phyloP scores from a whole-genome alignment of 2,797 vertebrate genomes.

The Acipenser oxyrinchus region DNA sequence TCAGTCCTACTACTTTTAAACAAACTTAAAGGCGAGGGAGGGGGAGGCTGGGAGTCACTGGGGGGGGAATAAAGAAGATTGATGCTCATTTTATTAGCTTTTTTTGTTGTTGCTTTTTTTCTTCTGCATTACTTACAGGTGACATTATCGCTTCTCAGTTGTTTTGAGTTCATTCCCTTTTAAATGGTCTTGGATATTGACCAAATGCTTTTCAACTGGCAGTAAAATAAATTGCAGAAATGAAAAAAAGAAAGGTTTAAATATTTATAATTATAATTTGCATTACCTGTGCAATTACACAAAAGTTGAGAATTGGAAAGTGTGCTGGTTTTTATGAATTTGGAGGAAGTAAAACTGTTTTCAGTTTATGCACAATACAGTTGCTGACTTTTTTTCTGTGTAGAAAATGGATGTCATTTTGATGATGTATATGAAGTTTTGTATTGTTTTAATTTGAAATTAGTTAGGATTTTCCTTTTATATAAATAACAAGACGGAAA shows the following conservation, averaged over 20 bases:
- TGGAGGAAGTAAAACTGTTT: constrained; percentile 25
- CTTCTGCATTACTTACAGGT: constrained; percentile 68
- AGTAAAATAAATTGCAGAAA: constrained; percentile 56
- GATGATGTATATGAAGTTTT: not conserved
- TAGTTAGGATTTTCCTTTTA: constrained; percentile 2
- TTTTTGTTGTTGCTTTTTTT: constrained; percentile 56
- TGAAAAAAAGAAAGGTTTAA: constrained; percentile 47
- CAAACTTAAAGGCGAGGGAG: constrained; percentile 49
- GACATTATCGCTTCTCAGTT: constrained; percentile 69
- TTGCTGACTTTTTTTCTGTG: constrained; percentile 46
- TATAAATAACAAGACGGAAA: too few species aligned
- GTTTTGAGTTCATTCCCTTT: constrained; percentile 62
- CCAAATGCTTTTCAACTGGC: constrained; percentile 66
- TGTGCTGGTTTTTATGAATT: constrained; percentile 38
- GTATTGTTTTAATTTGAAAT: not conserved
- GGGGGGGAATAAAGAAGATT: constrained; percentile 68
- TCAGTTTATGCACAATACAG: constrained; percentile 36
- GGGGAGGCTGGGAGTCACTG: constrained; percentile 51
- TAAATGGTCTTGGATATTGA: constrained; percentile 70
- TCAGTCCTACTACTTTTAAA: constrained; percentile 62
- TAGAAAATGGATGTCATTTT: constrained; percentile 35
- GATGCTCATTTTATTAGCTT: constrained; percentile 72
- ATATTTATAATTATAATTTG: constrained; percentile 58
- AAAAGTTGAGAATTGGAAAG: constrained; percentile 39
- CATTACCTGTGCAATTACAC: constrained; percentile 27